A percentile compares a stretch with the other conserved stretches of the same genome.
phyloP scores from a whole-genome alignment of 2,113 vertebrate genomes.

The Numida meleagris region DNA sequence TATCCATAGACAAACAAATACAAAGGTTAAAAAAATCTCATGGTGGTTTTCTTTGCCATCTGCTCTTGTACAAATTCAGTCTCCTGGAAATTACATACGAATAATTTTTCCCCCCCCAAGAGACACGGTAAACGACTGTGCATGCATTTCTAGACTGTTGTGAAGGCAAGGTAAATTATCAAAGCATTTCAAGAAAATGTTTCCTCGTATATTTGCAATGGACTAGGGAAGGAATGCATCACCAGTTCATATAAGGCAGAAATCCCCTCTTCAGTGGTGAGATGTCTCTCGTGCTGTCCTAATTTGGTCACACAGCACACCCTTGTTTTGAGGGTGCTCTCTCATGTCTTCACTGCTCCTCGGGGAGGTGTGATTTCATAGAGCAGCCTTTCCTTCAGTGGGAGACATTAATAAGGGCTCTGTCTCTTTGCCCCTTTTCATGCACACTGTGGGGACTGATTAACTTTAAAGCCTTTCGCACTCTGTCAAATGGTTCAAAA shows the following conservation, averaged over 20 bases:
- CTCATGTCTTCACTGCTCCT: background rate
- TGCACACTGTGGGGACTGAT: background rate
- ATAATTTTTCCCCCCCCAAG: background rate
- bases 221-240: background rate
- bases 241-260: background rate
- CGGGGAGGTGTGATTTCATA: background rate
- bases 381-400: background rate
- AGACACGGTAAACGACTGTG: fast-evolving
- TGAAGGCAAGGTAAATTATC: background rate
- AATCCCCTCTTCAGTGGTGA: background rate
- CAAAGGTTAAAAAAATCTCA: background rate
- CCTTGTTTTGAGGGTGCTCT: background rate
- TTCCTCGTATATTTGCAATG: background rate
- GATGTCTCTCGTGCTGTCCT: background rate
- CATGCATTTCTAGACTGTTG: background rate
- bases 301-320: background rate
- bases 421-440: background rate
- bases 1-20: background rate
- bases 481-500: background rate
- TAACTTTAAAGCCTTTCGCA: background rate
- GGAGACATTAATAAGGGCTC: background rate
- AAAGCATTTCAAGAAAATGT: background rate
- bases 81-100: background rate
- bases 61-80: background rate
- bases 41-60: background rate